Percentiles rank a stretch among this genome's conserved stretches.
phyloP scores from a whole-genome alignment of 2,797 vertebrate species.

The Discoglossus pictus region DNA sequence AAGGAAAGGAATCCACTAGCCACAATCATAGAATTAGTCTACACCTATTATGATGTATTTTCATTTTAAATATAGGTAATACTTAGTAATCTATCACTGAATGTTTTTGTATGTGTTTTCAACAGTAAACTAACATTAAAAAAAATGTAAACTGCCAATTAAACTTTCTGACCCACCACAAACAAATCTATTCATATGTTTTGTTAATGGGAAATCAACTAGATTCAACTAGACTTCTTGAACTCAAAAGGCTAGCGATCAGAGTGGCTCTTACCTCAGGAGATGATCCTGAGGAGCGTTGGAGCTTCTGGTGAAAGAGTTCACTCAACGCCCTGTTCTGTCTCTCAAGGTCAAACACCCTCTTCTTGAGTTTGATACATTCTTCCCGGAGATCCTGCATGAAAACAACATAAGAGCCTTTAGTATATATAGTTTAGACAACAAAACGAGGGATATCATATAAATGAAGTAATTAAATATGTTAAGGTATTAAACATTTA shows the following conservation, averaged over 20 bases:
- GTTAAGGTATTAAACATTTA: too few relatives aligned
- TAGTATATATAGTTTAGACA: not conserved
- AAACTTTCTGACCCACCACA: too few relatives aligned
- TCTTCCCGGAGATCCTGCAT: constrained; percentile 90
- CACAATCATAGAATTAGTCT: too few relatives aligned
- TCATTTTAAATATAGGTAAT: too few relatives aligned
- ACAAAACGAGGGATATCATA: not conserved
- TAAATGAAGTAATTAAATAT: constrained; percentile 1
- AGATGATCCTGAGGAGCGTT: constrained; percentile 80
- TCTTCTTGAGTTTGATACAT: constrained; percentile 95
- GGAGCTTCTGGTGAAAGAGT: constrained; percentile 92
- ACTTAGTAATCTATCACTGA: too few relatives aligned
- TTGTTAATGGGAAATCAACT: too few relatives aligned
- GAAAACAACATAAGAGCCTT: not conserved
- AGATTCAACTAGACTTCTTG: not conserved
- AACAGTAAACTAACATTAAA: too few relatives aligned
- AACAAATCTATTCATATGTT: not conserved
- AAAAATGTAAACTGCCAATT: too few relatives aligned
- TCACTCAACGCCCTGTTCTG: constrained; percentile 91
- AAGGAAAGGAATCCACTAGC: too few relatives aligned
- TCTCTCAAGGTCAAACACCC: constrained; percentile 92
- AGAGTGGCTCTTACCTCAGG: constrained; percentile 77
- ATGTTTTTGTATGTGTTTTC: too few relatives aligned
- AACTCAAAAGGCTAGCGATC: not conserved
- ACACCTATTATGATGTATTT: too few relatives aligned